phyloP scores from a whole-genome alignment of 2,113 vertebrate genomes.

The Mungos mungo region DNA sequence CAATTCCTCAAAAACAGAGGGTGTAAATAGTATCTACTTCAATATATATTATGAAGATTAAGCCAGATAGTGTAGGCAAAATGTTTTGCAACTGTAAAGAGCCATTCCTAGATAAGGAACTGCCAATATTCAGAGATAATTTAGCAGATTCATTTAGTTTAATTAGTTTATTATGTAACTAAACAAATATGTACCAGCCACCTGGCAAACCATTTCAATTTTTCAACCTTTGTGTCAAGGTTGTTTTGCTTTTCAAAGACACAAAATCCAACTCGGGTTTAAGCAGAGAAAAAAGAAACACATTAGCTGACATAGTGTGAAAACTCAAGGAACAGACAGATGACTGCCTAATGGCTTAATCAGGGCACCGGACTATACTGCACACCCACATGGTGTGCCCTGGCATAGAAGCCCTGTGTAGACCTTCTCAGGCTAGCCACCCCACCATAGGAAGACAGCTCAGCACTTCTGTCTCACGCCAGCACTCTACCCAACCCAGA shows the following conservation, averaged over 20 bases:
- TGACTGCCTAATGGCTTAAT: not conserved
- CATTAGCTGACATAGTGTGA: not conserved
- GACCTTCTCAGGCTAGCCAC: not conserved
- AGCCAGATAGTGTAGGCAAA: not conserved
- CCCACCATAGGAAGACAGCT: not conserved
- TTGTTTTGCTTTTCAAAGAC: not conserved
- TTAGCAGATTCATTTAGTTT: not conserved
- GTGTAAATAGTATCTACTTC: not conserved
- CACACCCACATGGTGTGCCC: fast-evolving
- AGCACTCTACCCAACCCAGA: not conserved
- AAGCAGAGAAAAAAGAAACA: not conserved
- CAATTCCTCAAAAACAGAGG: not conserved
- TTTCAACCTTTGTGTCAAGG: not conserved
- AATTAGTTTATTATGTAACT: not conserved
- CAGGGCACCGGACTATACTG: not conserved
- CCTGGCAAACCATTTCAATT: not conserved
- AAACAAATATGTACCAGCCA: not conserved
- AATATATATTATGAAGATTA: not conserved
- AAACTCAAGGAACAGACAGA: not conserved
- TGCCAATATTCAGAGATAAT: not conserved
- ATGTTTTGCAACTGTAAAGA: not conserved
- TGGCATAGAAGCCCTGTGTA: not conserved
- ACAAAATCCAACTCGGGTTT: not conserved
- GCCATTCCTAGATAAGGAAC: not conserved
- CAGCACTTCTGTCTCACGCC: not conserved